Base-by-base conservation (phyloP, 2,888 invertebrate genomes). In the Plusia festucae region DNA sequence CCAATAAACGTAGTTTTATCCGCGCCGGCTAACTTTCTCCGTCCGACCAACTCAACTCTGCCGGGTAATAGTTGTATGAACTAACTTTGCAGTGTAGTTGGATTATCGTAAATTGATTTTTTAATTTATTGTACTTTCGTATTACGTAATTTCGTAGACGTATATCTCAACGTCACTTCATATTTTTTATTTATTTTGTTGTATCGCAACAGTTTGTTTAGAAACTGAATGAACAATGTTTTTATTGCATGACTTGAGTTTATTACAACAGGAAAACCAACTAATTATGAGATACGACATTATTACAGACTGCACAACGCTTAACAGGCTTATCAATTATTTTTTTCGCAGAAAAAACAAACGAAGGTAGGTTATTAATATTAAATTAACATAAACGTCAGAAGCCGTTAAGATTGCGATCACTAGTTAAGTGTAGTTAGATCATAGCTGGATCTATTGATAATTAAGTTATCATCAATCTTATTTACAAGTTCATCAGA, bases 1-100 rank as follows among this genome's bases (percentile, higher is more conserved):
- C 87, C 90, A 91, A 93, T 94, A 93, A 93, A 93, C 90, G 91
- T 91, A 90, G 93, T 92, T 93, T 91, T 90, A 91, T 90, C 89
- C 91, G 77, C 82, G 84, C 79, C 78, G 86, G 79, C 83, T 88
- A 94, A 95, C 94, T 95, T 94, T 93, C 94, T 90, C 93, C 83
- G 73, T 78, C 64, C 65, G 79, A 60, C 61, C 80, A 81, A 86
- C 86, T 83, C 74, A 65, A 80, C 76, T 69, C 68, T 70, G 81
- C 66, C 64, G 80, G 61, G 73, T 84, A 82, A 82, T 84, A 82
- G 83, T 80, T 82, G 64, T 63, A 49, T 70, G 70, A 79, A 73
- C 73, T 76, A 83, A 85, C 83, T 84, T 83, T 84, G 79, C 73
- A 18, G 77, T 76, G 73, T 82, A 83, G 73, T 74, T 70, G 75